Conservation (phyloP, 1,140 invertebrate species). For the Cepaea nemoralis region DNA sequence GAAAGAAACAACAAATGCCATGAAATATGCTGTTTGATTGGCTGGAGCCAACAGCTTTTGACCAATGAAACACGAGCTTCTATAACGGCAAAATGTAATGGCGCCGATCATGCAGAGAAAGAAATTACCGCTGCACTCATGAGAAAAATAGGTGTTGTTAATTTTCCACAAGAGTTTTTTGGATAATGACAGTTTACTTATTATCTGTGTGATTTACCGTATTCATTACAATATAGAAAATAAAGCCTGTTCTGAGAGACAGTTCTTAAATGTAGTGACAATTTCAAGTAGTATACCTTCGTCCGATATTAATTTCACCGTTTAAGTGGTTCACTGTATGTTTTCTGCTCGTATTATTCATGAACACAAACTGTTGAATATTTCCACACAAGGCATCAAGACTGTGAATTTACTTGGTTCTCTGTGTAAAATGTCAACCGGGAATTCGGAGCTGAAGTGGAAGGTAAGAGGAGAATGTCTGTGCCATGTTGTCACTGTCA, state of each 20-base stretch:
- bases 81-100: not conserved
- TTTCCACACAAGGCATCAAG: not conserved
- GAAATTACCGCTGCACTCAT: not conserved
- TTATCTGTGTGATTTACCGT: not conserved
- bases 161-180: not conserved
- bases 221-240: not conserved
- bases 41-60: not conserved
- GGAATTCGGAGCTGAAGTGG: conserved; percentile 34
- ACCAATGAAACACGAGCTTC: not conserved
- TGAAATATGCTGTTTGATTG: not conserved
- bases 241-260: not conserved
- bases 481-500: not conserved
- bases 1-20: not conserved
- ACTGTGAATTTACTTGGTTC: not conserved
- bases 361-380: too few species aligned
- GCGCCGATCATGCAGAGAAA: conserved; percentile 26
- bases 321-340: not conserved
- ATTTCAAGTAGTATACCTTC: not conserved
- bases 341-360: not conserved
- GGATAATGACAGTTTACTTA: not conserved
- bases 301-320: not conserved
- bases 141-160: too few species aligned
- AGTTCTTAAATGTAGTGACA: not conserved
- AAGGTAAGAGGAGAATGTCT: conserved; percentile 23
- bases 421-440: conserved; percentile 4